These are phyloP conservation scores for Phymatocera aterrima DNA, from an alignment of 2,888 invertebrate species.

Conservation along the genomic window DNA sequence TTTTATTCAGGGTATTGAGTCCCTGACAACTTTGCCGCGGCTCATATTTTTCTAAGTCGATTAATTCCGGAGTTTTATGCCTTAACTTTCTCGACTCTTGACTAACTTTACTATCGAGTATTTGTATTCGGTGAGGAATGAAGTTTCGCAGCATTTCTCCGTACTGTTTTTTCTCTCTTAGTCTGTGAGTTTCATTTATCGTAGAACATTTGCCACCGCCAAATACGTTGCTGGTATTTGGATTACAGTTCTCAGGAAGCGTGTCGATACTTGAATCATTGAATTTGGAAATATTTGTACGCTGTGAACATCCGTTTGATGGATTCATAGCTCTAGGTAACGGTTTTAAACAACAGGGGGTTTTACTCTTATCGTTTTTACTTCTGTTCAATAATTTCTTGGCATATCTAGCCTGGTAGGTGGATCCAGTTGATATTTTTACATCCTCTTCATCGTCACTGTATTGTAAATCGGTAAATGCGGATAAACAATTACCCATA, in stretches of 20 bases:
- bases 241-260: conserved; percentile 4
- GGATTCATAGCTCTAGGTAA: background rate
- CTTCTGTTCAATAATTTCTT: conserved; percentile 20
- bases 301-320: background rate
- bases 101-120: conserved; percentile 47
- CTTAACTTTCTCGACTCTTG: conserved; percentile 51
- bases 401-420: conserved; percentile 46
- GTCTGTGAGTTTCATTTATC: conserved; percentile 52
- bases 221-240: background rate
- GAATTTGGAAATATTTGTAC: background rate
- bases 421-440: conserved; percentile 53
- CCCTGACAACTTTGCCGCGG: conserved; percentile 33
- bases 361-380: background rate
- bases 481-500: conserved; percentile 36
- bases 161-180: conserved; percentile 64
- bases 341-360: conserved; percentile 1
- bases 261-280: background rate
- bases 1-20: background rate
- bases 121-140: conserved; percentile 56
- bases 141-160: conserved; percentile 63
- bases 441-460: conserved; percentile 57
- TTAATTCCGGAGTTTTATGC: conserved; percentile 56
- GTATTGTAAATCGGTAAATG: conserved; percentile 51
- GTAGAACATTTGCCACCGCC: conserved; percentile 26
- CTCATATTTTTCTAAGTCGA: conserved; percentile 63